Evolutionary conservation across 2,888 invertebrate genomes (phyloP).

Genomic region (Dexiosoma caninum): DNA sequence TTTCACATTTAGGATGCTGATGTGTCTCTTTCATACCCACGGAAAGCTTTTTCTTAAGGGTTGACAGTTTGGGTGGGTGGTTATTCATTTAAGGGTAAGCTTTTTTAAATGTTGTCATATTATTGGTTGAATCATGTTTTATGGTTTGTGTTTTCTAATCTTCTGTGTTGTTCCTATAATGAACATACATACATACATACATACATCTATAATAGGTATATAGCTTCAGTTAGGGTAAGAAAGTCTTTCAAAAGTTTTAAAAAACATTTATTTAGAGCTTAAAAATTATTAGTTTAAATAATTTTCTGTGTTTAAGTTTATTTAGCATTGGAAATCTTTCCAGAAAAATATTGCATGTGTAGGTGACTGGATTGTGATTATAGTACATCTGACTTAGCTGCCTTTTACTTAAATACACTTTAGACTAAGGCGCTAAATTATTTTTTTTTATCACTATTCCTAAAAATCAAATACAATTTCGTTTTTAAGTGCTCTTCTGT

Average conservation of each 20-base stretch:
- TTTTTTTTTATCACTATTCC: no score
- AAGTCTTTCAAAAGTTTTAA: constrained; percentile 40
- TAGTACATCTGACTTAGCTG: no score
- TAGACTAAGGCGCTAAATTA: no score
- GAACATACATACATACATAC: no score
- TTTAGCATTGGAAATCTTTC: no score
- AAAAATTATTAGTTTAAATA: not conserved
- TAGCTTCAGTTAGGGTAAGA: not conserved
- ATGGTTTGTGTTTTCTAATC: not conserved
- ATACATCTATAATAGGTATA: no score
- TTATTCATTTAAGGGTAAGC: constrained; percentile 26
- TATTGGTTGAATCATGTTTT: constrained; percentile 38
- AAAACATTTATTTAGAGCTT: constrained; percentile 45
- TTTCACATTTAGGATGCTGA: constrained; percentile 22
- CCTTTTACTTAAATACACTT: no score
- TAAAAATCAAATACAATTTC: no score
- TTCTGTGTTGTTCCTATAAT: not conserved
- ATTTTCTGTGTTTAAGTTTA: constrained; percentile 5
- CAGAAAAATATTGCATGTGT: no score
- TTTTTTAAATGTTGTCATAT: constrained; percentile 15
- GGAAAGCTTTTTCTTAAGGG: constrained; percentile 55
- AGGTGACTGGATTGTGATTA: no score
- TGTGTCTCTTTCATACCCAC: constrained; percentile 23
- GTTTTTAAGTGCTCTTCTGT: no score
- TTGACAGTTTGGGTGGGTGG: constrained; percentile 41